These are phyloP conservation scores for Sebastes kiyomatsui DNA, from an alignment of 2,797 vertebrate genomes.

Conservation along the genomic window DNA sequence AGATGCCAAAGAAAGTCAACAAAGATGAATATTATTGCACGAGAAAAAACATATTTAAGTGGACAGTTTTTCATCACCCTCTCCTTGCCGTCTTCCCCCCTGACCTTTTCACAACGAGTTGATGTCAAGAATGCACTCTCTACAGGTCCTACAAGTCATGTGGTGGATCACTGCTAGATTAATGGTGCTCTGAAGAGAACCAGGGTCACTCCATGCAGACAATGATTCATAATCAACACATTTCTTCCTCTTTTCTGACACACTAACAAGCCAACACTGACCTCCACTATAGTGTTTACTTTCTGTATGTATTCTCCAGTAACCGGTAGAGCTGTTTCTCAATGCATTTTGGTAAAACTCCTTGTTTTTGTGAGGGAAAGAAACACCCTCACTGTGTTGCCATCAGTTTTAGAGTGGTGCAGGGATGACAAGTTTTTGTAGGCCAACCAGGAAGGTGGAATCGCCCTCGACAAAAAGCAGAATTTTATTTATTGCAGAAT, in stretches of 20 bases:
- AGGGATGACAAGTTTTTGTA: too few relatives aligned
- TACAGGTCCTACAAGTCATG: conserved; percentile 1
- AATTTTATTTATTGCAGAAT: too few relatives aligned
- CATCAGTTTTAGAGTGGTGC: conserved; percentile 40
- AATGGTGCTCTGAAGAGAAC: conserved; percentile 65
- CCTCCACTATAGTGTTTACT: neutral
- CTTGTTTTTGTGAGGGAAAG: conserved; percentile 2
- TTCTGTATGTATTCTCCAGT: neutral
- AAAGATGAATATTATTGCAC: conserved; percentile 5
- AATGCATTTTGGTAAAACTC: neutral
- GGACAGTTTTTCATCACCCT: neutral
- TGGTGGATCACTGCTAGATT: conserved; percentile 40
- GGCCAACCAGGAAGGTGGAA: too few relatives aligned
- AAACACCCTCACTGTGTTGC: conserved; percentile 22
- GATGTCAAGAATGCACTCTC: conserved; percentile 63
- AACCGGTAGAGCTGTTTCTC: neutral
- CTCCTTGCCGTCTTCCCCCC: neutral
- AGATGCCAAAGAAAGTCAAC: conserved; percentile 10
- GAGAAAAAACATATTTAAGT: conserved; percentile 1
- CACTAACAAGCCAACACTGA: neutral
- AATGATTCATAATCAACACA: conserved; percentile 38
- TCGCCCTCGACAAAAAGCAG: too few relatives aligned
- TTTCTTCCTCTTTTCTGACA: neutral
- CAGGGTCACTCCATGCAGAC: conserved; percentile 27
- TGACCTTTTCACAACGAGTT: conserved; percentile 76